Percentiles rank a stretch among this genome's conserved stretches.
Evolutionary conservation across 2,888 invertebrate genomes (phyloP).

Genomic region (Acrocyrtus sp.): DNA sequence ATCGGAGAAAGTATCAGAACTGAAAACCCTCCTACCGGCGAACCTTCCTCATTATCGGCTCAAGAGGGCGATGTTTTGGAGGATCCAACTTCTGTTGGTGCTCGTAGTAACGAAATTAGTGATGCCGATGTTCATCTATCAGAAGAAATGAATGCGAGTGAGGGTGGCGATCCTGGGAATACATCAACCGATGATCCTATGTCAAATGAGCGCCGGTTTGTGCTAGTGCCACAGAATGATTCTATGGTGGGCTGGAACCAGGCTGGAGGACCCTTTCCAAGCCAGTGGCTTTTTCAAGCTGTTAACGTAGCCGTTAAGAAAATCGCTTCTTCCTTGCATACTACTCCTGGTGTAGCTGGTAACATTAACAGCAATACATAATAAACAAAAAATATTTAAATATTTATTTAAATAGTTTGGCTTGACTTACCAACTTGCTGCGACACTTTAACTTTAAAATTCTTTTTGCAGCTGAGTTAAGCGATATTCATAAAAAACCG

Average conservation of each 20-base stretch:
- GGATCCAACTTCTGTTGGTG: neutral
- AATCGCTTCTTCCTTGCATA: slow-evolving; percentile 41
- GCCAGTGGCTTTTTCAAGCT: slow-evolving; percentile 63
- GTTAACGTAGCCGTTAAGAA: slow-evolving; percentile 62
- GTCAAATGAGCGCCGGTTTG: slow-evolving; percentile 54
- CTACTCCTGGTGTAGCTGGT: neutral
- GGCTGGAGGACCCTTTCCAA: slow-evolving; percentile 61
- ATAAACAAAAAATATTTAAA: no score
- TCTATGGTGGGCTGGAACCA: slow-evolving; percentile 60
- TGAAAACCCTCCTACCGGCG: neutral
- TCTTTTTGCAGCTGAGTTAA: no score
- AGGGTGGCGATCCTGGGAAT: slow-evolving; percentile 7
- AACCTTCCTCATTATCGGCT: neutral
- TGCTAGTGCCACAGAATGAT: slow-evolving; percentile 58
- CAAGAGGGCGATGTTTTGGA: neutral
- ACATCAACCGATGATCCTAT: neutral
- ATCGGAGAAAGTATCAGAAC: neutral
- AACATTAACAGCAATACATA: neutral
- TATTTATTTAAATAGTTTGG: no score
- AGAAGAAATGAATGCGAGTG: slow-evolving; percentile 14
- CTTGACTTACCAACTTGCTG: no score
- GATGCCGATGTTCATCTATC: neutral
- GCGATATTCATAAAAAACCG: slow-evolving; percentile 29
- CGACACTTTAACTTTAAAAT: no score
- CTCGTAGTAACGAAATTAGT: neutral